Evolutionary conservation across 2,113 vertebrate species (phyloP).

Genomic region (Galemys pyrenaicus): DNA sequence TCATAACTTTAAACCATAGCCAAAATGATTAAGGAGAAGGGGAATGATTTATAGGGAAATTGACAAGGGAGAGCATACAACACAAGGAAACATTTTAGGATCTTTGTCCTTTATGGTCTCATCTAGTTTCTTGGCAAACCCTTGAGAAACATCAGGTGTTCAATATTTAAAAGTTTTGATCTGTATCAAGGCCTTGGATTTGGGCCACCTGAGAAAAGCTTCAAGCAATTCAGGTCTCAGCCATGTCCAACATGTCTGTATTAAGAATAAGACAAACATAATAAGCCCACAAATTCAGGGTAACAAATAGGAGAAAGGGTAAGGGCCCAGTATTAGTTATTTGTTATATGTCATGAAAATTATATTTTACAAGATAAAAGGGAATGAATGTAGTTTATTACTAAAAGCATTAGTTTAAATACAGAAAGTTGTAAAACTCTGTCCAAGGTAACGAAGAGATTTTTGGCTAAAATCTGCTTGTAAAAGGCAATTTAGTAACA

Average conservation of each 20-base stretch:
- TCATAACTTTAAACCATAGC: background rate
- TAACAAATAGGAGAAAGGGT: background rate
- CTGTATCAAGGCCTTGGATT: background rate
- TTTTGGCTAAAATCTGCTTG: background rate
- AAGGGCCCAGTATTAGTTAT: background rate
- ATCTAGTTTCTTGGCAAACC: background rate
- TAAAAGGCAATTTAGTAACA: too few relatives aligned
- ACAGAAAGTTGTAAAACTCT: background rate
- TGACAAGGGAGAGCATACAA: background rate
- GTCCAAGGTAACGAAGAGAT: background rate
- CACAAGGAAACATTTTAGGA: background rate
- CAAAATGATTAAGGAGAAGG: background rate
- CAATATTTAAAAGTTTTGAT: background rate
- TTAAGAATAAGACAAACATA: background rate
- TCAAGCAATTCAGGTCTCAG: background rate
- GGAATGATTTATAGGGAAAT: background rate
- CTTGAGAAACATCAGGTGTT: background rate
- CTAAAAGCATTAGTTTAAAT: background rate
- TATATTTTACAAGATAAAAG: constrained; percentile 7
- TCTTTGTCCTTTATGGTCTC: background rate
- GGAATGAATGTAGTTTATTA: background rate
- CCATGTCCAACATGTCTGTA: background rate
- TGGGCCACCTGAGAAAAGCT: background rate
- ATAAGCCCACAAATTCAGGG: background rate
- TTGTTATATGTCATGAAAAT: background rate